Percentiles rank a stretch among this genome's conserved stretches.
Conservation (phyloP, 1,140 invertebrate species). For the Euborellia annulipes region DNA sequence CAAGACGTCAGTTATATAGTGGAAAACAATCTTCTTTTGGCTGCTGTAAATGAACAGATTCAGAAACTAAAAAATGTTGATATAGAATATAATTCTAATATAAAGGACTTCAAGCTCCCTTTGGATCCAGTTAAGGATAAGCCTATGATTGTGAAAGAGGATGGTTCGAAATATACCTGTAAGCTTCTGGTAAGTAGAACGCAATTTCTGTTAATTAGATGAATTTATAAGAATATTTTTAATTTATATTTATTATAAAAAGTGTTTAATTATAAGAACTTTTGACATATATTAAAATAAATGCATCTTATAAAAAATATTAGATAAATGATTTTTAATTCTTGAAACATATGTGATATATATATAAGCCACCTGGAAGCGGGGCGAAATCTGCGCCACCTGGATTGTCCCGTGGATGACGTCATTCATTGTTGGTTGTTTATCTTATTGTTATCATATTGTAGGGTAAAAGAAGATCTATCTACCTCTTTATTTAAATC, state of each 20-base stretch:
- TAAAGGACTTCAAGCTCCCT: conserved; percentile 36
- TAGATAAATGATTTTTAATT: neutral
- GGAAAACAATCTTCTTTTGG: conserved; percentile 80
- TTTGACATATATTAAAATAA: neutral
- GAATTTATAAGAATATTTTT: neutral
- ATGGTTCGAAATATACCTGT: conserved; percentile 38
- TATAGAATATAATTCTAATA: conserved; percentile 31
- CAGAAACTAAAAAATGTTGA: conserved; percentile 30
- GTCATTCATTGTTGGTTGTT: too few species aligned
- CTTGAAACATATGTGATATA: neutral
- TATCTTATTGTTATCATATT: too few species aligned
- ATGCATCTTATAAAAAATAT: neutral
- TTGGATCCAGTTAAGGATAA: conserved; percentile 13
- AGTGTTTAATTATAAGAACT: neutral
- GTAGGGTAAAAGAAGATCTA: too few species aligned
- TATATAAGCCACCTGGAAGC: neutral
- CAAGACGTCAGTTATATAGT: conserved; percentile 76
- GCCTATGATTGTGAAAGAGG: conserved; percentile 32
- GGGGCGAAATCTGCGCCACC: too few species aligned
- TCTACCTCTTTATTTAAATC: too few species aligned
- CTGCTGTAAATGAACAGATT: conserved; percentile 45
- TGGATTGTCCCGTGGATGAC: too few species aligned
- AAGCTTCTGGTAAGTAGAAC: conserved; percentile 44
- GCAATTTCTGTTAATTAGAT: conserved; percentile 1
- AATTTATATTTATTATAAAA: neutral